Conservation (phyloP, 2,888 invertebrate genomes). For the Synergus laeviventris region DNA sequence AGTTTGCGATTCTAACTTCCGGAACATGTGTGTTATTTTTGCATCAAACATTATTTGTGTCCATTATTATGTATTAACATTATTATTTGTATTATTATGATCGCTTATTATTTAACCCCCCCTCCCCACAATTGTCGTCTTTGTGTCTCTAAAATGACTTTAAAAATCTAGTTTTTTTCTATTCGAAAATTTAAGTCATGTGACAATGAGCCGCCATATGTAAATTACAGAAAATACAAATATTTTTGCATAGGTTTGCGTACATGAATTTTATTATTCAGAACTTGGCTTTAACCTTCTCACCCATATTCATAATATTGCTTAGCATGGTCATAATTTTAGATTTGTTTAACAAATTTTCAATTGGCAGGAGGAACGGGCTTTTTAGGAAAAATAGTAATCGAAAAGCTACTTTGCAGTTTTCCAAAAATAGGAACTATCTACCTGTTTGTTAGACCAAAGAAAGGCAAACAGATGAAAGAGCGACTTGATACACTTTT, state of each 20-base stretch:
- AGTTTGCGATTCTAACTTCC: too few relatives aligned
- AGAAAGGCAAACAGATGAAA: slow-evolving; percentile 45
- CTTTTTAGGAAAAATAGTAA: slow-evolving; percentile 54
- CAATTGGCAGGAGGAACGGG: slow-evolving; percentile 53
- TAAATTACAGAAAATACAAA: not conserved
- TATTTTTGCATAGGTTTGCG: not conserved
- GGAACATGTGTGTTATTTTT: too few relatives aligned
- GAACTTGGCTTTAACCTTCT: not conserved
- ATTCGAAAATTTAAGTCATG: too few relatives aligned
- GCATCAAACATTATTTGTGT: too few relatives aligned
- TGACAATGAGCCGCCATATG: too few relatives aligned
- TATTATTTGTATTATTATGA: too few relatives aligned
- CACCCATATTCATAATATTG: not conserved
- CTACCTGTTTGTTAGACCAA: slow-evolving; percentile 53
- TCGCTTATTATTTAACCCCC: too few relatives aligned
- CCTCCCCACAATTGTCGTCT: too few relatives aligned
- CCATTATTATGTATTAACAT: too few relatives aligned
- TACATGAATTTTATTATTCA: not conserved
- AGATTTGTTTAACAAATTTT: slow-evolving; percentile 31
- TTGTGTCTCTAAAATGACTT: too few relatives aligned
- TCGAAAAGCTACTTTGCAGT: slow-evolving; percentile 55
- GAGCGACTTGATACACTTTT: slow-evolving; percentile 49
- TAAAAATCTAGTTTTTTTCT: too few relatives aligned
- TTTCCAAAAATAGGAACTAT: slow-evolving; percentile 52
- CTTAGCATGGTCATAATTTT: not conserved